A percentile compares a stretch with the other conserved stretches of the same genome.
Evolutionary conservation across 2,888 invertebrate genomes (phyloP).

Genomic region (Odontocerum albicorne): DNA sequence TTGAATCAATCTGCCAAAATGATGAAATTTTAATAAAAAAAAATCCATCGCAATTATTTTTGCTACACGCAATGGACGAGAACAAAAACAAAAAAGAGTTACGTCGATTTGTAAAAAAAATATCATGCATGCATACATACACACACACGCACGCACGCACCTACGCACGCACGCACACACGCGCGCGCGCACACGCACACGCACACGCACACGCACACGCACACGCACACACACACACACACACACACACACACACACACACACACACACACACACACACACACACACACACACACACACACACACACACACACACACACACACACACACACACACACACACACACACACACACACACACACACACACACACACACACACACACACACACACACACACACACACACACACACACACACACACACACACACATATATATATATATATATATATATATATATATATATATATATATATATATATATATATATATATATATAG

Average conservation of each 20-base stretch:
- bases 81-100: too few species aligned
- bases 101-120: too few species aligned
- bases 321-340: neutral
- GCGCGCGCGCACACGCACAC: neutral
- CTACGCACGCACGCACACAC: neutral
- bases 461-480: neutral
- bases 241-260: neutral
- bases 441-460: neutral
- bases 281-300: neutral
- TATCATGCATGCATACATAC: too few species aligned
- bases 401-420: neutral
- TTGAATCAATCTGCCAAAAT: too few species aligned
- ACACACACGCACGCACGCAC: neutral
- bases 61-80: too few species aligned
- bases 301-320: neutral
- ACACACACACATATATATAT: neutral
- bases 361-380: neutral
- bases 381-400: neutral
- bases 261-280: neutral
- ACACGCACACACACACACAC: neutral
- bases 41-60: too few species aligned
- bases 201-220: neutral
- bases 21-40: too few species aligned
- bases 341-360: neutral
- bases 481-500: neutral